Conservation (phyloP, 2,113 vertebrate species). For the Poeciliopsis prolifica region DNA sequence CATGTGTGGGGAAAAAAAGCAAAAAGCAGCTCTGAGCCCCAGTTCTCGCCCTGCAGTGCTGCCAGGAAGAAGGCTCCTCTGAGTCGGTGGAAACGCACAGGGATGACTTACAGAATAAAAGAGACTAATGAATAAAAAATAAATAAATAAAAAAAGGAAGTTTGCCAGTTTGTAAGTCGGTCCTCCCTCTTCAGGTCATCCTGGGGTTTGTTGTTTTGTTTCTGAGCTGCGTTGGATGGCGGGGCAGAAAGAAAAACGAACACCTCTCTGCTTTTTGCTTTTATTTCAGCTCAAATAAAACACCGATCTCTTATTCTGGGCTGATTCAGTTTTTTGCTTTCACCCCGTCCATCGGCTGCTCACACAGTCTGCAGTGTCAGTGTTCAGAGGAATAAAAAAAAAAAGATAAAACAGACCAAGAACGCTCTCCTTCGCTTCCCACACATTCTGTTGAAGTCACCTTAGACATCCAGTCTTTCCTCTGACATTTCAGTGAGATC, state of each 20-base stretch:
- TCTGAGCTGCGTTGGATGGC: constrained; percentile 46
- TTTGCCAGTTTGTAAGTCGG: constrained; percentile 52
- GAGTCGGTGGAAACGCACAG: constrained; percentile 47
- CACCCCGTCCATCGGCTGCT: constrained; percentile 53
- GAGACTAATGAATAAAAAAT: constrained; percentile 4
- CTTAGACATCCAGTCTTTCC: constrained; percentile 41
- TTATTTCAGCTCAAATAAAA: constrained; percentile 55
- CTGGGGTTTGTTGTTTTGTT: constrained; percentile 37
- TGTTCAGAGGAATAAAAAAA: constrained; percentile 52
- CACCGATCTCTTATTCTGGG: constrained; percentile 48
- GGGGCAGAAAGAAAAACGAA: constrained; percentile 60
- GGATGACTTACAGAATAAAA: constrained; percentile 57
- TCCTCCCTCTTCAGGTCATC: constrained; percentile 34
- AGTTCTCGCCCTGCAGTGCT: constrained; percentile 11
- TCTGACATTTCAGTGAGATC: constrained; percentile 60
- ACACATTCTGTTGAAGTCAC: constrained; percentile 71
- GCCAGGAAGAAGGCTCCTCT: constrained; percentile 30
- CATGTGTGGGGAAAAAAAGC: constrained; percentile 1
- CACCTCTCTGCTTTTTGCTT: constrained; percentile 51
- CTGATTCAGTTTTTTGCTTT: constrained; percentile 40
- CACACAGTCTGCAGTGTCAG: constrained; percentile 54
- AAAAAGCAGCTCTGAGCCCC: constrained; percentile 42
- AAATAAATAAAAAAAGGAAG: neutral
- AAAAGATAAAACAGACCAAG: constrained; percentile 16
- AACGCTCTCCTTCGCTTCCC: constrained; percentile 55